Evolutionary conservation across 2,113 vertebrate genomes (phyloP), one percentile per base, ranked within the genome.

Genomic region (Calyptomena viridis): DNA sequence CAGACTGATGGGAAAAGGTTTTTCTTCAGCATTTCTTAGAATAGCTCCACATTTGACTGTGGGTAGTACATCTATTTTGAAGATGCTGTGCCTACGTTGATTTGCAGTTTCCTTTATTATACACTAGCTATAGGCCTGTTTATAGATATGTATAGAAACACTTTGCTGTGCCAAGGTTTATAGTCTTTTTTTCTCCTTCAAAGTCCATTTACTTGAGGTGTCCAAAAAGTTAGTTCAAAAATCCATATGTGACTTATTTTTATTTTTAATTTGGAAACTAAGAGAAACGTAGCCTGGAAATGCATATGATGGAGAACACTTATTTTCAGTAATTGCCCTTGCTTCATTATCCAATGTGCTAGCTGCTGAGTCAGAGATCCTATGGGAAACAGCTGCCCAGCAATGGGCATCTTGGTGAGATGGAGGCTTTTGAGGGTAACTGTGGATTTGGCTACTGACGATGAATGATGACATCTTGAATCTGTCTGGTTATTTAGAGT

Each of bases 201-300:
- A 91, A 80, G 87, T 94, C 58, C 85, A 19, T 95, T 90, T 98
- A 96, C 96, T 96, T 96, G 94, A 97, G 94, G 97, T 59, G 42
- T 44, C 55, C 4, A 25, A 49, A 52, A 97, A 94, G 47, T 71
- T 93, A 94, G 47, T 74, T 94, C 71, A 96, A 72, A 71, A 93
- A 83, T 93, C 46, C 15, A 17, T 25, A 33, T 27, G 13, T 6
- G 4, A 53, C 37, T 49, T 28, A 28, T 69, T 79, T 91, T 47
- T 63, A 72, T 47, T 30, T 69, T 37, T 4, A 8, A 30, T 77
- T 89, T 76, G 6, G 37, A 87, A 83, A 88, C 37, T 19, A 53
- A 42, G 33, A 71, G 19, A 86, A 90, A 28, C 44, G 60, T 44
- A 60, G 49, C 25, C 50, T 90, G 60, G 40, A 92, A 85, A 46